These are phyloP conservation scores for Diadema setosum DNA, from an alignment of 35 echinoderm and acorn worm genomes.

Conservation along the genomic window DNA sequence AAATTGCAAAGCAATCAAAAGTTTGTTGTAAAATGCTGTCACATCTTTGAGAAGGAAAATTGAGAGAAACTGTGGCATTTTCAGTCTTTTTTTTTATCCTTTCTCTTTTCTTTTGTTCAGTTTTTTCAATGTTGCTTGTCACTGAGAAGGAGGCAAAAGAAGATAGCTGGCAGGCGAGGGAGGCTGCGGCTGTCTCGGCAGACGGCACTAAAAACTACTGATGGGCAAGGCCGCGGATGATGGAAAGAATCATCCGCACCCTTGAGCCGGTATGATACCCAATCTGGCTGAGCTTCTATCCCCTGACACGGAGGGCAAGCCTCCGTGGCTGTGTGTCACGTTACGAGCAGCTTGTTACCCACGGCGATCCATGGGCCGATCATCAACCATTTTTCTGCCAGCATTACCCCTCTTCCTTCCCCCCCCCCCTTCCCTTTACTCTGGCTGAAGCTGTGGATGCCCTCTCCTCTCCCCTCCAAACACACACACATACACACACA, in stretches of 20 bases:
- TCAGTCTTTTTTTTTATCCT: too few species aligned
- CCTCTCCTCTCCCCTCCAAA: too few species aligned
- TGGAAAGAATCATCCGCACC: slow-evolving; percentile 9
- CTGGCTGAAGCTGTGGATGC: too few species aligned
- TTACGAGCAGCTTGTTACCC: slow-evolving; percentile 31
- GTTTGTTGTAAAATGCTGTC: too few species aligned
- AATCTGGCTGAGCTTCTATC: background rate
- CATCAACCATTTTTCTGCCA: too few species aligned
- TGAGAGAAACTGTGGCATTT: too few species aligned
- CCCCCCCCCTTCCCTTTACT: background rate
- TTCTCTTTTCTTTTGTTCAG: too few species aligned
- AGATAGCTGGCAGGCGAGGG: background rate
- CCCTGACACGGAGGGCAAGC: slow-evolving; percentile 5
- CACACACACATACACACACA: too few species aligned
- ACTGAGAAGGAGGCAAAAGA: slow-evolving; percentile 14
- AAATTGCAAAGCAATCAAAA: too few species aligned
- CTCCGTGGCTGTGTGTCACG: background rate
- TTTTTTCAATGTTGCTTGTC: too few species aligned
- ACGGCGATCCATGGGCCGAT: background rate
- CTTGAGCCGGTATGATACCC: slow-evolving; percentile 15
- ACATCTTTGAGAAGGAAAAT: too few species aligned
- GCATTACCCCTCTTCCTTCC: background rate
- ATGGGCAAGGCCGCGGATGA: background rate
- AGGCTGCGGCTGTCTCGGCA: too few species aligned
- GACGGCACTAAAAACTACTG: slow-evolving; percentile 4